These are phyloP conservation scores for Drosophila cyrtoloma DNA, from an alignment of 2,888 invertebrate genomes.

Conservation along the genomic window DNA sequence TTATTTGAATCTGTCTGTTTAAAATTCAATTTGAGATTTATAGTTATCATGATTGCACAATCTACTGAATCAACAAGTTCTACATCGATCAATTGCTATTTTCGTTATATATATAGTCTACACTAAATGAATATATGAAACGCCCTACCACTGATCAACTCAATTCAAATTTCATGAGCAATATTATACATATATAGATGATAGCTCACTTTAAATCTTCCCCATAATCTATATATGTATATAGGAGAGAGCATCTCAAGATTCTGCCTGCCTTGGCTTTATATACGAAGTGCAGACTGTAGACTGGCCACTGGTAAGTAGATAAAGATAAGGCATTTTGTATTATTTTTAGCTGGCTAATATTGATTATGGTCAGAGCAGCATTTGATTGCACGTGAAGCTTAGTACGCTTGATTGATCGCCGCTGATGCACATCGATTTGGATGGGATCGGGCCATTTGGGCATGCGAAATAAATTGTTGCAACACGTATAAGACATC, in stretches of 20 bases:
- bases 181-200: background rate
- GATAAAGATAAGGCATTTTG: slow-evolving; percentile 18
- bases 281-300: background rate
- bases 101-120: background rate
- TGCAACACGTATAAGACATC: slow-evolving; percentile 83
- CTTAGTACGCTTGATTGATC: slow-evolving; percentile 43
- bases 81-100: background rate
- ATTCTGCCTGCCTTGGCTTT: background rate
- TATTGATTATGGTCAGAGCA: slow-evolving; percentile 51
- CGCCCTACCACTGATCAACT: background rate
- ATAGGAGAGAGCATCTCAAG: background rate
- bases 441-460: slow-evolving; percentile 38
- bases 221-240: background rate
- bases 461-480: slow-evolving; percentile 80
- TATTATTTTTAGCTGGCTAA: slow-evolving; percentile 64
- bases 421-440: slow-evolving; percentile 55
- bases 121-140: background rate
- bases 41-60: background rate
- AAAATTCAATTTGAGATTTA: background rate
- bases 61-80: slow-evolving; percentile 11
- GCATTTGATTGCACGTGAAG: slow-evolving; percentile 2
- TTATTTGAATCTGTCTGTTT: background rate
- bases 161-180: background rate
- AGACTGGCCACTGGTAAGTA: background rate
- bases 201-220: slow-evolving; percentile 3